Conservation (phyloP, 2,113 vertebrate genomes). For the Dascyllus trimaculatus region DNA sequence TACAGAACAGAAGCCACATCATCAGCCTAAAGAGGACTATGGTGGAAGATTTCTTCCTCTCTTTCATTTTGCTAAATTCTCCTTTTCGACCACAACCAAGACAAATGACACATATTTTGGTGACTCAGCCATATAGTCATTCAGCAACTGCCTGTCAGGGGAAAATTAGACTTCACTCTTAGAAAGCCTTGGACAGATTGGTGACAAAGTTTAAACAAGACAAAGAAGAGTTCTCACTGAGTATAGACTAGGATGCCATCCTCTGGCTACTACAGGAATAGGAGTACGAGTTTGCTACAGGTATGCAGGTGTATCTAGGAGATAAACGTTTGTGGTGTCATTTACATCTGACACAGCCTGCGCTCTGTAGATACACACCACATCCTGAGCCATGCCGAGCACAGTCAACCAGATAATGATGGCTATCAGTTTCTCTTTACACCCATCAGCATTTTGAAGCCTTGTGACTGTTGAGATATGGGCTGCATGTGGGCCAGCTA, state of each 20-base stretch:
- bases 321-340: background rate
- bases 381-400: background rate
- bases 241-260: constrained; percentile 52
- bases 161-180: constrained; percentile 19
- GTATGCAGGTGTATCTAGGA: background rate
- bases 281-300: background rate
- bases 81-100: constrained; percentile 57
- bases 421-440: too few relatives aligned
- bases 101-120: constrained; percentile 53
- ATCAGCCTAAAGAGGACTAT: constrained; percentile 14
- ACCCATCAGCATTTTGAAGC: too few relatives aligned
- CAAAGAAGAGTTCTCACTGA: background rate
- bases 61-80: constrained; percentile 43
- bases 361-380: too few relatives aligned
- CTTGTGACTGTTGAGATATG: background rate
- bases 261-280: constrained; percentile 35
- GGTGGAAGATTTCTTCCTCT: constrained; percentile 27
- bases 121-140: constrained; percentile 57
- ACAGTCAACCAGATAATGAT: background rate
- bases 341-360: background rate
- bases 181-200: background rate
- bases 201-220: constrained; percentile 27
- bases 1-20: constrained; percentile 60
- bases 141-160: constrained; percentile 43
- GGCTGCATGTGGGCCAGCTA: background rate